Evolutionary conservation across 2,797 vertebrate genomes (phyloP).

Genomic region (Aphelocoma californica): DNA sequence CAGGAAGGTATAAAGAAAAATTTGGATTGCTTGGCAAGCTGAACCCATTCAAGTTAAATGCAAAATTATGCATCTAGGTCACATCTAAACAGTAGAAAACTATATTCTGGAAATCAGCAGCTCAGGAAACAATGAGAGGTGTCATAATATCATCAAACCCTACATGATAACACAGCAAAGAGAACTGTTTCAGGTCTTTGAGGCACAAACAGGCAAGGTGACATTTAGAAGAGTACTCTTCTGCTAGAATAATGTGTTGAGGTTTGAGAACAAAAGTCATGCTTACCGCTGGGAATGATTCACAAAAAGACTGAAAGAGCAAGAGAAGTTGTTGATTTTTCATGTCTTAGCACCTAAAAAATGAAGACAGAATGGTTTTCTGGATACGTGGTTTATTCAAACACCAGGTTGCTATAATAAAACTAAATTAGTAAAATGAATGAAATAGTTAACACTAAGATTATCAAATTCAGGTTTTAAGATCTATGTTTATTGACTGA

Average conservation of each 20-base stretch:
- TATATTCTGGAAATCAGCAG: slow-evolving; percentile 39
- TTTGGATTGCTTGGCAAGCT: slow-evolving; percentile 30
- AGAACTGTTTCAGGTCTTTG: slow-evolving; percentile 13
- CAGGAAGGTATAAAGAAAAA: slow-evolving; percentile 51
- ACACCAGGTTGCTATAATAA: neutral
- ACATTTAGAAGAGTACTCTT: neutral
- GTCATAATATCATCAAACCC: slow-evolving; percentile 31
- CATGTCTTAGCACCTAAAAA: neutral
- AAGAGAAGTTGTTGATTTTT: neutral
- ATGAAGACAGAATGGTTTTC: neutral
- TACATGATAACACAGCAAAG: slow-evolving; percentile 3
- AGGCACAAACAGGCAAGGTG: neutral
- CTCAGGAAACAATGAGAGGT: slow-evolving; percentile 58
- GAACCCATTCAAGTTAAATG: slow-evolving; percentile 55
- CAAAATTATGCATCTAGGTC: slow-evolving; percentile 68
- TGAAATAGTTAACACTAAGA: neutral
- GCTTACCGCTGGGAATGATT: neutral
- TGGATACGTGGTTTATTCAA: neutral
- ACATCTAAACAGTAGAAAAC: slow-evolving; percentile 38
- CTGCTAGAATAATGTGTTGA: neutral
- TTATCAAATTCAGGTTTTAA: neutral
- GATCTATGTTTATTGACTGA: neutral
- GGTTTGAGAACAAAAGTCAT: neutral
- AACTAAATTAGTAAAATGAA: neutral
- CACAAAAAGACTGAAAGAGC: neutral